A percentile compares a stretch with the other conserved stretches of the same genome.
phyloP scores from a whole-genome alignment of 2,113 vertebrate genomes.

The Chroicocephalus ridibundus region DNA sequence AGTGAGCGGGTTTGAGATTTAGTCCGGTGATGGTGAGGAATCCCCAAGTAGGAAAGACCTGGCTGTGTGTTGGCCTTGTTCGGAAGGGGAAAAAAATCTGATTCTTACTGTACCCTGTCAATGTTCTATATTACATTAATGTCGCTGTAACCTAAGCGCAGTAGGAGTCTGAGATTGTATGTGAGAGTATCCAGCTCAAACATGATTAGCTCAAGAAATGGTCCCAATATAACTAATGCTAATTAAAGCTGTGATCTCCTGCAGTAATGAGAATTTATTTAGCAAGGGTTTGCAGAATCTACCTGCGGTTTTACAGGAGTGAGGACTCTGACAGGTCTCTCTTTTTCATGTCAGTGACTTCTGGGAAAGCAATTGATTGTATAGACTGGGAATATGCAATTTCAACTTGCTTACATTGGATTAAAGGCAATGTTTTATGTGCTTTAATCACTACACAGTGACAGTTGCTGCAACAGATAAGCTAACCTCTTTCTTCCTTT shows the following conservation, averaged over 20 bases:
- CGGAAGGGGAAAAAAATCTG: background rate
- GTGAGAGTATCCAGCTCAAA: background rate
- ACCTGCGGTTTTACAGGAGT: background rate
- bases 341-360: background rate
- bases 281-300: background rate
- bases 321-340: background rate
- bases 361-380: background rate
- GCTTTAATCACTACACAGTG: background rate
- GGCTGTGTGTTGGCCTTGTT: background rate
- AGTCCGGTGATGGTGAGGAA: background rate
- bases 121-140: accelerated
- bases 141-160: background rate
- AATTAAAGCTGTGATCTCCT: background rate
- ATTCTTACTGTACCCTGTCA: background rate
- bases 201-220: background rate
- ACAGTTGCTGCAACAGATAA: conserved; percentile 1
- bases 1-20: background rate
- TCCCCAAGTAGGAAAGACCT: background rate
- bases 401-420: background rate
- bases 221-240: background rate
- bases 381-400: background rate
- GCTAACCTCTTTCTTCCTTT: background rate
- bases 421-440: conserved; percentile 6
- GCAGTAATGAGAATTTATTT: background rate
- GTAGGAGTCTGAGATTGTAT: accelerated